A percentile compares a stretch with the other conserved stretches of the same genome.
Conservation (phyloP, 2,888 invertebrate species). For the Lucinisca nassula region DNA sequence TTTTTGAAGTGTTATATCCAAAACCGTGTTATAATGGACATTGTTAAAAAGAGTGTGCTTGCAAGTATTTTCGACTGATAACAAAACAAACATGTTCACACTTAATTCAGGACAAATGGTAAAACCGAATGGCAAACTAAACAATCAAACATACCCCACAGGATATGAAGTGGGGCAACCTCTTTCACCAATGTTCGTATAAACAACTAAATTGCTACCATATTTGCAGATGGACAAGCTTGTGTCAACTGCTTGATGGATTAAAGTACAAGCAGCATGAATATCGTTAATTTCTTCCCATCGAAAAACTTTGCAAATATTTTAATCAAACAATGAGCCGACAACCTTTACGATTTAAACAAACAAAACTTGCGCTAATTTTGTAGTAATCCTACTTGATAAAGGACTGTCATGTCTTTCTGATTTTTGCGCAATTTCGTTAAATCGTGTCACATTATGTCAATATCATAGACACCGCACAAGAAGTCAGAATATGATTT, state of each 20-base stretch:
- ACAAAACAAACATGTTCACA: conserved; percentile 8
- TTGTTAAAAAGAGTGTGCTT: too few species aligned
- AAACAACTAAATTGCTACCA: conserved; percentile 56
- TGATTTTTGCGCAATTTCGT: not conserved
- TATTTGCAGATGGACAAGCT: conserved; percentile 36
- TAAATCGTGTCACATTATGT: conserved; percentile 13
- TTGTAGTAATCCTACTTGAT: conserved; percentile 65
- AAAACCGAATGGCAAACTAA: not conserved
- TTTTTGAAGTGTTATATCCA: too few species aligned
- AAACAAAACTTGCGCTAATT: conserved; percentile 62
- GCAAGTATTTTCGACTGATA: not conserved
- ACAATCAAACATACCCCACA: conserved; percentile 62
- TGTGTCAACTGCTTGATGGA: conserved; percentile 57
- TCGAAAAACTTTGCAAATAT: conserved; percentile 64
- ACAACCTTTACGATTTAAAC: conserved; percentile 54
- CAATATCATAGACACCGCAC: not conserved
- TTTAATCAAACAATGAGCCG: conserved; percentile 50
- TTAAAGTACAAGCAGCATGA: conserved; percentile 58
- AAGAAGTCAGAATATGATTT: not conserved
- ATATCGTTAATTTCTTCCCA: conserved; percentile 65
- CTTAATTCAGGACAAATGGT: not conserved
- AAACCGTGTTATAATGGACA: too few species aligned
- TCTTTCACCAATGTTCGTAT: conserved; percentile 38
- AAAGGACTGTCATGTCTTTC: conserved; percentile 55
- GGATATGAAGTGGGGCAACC: conserved; percentile 37